Evolutionary conservation across 2,797 vertebrate species (phyloP).

Genomic region (Malurus splendens): DNA sequence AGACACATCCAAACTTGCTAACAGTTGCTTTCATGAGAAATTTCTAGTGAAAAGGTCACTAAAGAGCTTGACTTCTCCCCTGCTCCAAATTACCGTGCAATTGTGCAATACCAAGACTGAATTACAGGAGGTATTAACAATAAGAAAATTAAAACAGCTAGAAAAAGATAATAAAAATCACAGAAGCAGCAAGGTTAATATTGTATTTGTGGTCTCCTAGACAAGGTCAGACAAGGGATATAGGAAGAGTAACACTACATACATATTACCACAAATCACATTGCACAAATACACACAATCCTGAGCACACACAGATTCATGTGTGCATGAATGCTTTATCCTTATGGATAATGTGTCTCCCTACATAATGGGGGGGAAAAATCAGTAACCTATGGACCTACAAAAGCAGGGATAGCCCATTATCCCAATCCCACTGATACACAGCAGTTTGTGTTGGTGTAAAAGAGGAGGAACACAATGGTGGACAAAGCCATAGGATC

Average conservation of each 20-base stretch:
- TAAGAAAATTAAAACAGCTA: conserved; percentile 1
- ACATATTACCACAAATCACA: neutral
- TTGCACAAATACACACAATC: neutral
- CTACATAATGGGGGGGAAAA: fast-evolving
- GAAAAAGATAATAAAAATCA: neutral
- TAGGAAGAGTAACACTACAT: neutral
- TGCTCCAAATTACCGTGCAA: conserved; percentile 30
- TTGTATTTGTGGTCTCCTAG: conserved; percentile 15
- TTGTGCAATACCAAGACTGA: neutral
- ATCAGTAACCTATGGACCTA: neutral
- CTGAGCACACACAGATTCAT: neutral
- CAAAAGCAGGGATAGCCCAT: neutral
- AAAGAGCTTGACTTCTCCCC: conserved; percentile 29
- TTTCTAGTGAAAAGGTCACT: conserved; percentile 49
- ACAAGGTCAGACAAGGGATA: neutral
- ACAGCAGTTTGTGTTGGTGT: neutral
- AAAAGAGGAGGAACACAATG: neutral
- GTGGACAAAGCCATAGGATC: neutral
- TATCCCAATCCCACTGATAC: neutral
- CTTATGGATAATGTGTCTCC: neutral
- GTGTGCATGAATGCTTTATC: neutral
- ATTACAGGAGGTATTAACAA: neutral
- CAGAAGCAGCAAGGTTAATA: neutral
- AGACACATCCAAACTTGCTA: conserved; percentile 28
- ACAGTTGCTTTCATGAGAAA: conserved; percentile 17